Percentiles rank a stretch among this genome's conserved stretches.
Conservation (phyloP, 2,888 invertebrate genomes). For the Nephrotoma appendiculata region DNA sequence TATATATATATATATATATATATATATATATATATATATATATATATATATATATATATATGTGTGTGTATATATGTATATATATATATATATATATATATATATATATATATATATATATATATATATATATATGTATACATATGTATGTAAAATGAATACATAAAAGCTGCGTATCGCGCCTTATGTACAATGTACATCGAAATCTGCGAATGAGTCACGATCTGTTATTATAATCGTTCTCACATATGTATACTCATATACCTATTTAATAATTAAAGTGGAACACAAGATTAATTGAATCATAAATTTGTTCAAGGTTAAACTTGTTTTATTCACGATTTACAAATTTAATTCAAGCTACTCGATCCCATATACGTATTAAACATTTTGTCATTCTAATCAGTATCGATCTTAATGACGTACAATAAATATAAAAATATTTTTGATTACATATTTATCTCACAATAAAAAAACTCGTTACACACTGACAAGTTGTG, state of each 20-base stretch:
- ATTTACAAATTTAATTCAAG: background rate
- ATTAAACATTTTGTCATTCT: background rate
- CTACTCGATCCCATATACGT: background rate
- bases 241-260: background rate
- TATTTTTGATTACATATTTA: background rate
- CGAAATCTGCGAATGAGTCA: background rate
- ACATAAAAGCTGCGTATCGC: background rate
- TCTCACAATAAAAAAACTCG: background rate
- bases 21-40: no score
- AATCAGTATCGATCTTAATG: background rate
- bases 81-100: no score
- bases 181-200: background rate
- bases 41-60: no score
- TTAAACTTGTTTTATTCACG: background rate
- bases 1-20: no score
- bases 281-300: background rate
- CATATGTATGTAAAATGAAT: background rate
- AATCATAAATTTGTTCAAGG: background rate
- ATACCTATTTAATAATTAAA: background rate
- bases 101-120: no score
- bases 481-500: background rate
- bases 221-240: background rate
- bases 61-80: no score
- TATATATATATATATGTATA: no score
- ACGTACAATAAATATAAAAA: background rate